phyloP scores from a whole-genome alignment of 2,797 vertebrate genomes.

The Spinibarbus caldwelli region DNA sequence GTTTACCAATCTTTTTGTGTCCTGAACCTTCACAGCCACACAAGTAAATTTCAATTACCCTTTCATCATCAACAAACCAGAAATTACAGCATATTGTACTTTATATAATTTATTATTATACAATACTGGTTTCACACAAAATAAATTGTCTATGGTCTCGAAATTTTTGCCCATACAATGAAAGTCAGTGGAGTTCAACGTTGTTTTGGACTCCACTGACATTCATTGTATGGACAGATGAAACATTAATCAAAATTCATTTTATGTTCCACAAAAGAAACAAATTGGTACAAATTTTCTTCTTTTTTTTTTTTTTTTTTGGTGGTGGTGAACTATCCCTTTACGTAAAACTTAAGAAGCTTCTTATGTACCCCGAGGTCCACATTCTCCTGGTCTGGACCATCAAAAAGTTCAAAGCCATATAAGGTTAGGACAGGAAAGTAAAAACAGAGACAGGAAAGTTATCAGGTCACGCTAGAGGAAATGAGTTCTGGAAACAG shows the following conservation, averaged over 20 bases:
- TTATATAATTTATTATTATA: neutral
- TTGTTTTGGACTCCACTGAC: neutral
- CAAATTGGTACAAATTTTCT: neutral
- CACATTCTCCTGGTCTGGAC: neutral
- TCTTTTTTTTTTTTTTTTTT: neutral
- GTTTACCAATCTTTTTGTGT: neutral
- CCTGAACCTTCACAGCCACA: neutral
- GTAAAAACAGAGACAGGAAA: constrained; percentile 14
- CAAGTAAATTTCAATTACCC: neutral
- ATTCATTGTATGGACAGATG: neutral
- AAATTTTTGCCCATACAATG: neutral
- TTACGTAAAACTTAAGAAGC: neutral
- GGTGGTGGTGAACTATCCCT: neutral
- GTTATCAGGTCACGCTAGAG: constrained; percentile 17
- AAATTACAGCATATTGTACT: neutral
- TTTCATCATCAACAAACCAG: neutral
- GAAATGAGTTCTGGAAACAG: constrained; percentile 47
- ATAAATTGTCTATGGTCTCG: neutral
- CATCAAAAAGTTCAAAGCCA: constrained; percentile 2
- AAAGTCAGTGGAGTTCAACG: neutral
- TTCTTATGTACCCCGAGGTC: neutral
- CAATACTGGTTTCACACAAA: neutral
- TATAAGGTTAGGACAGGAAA: constrained; percentile 24
- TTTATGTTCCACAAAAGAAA: neutral
- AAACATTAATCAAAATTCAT: neutral